phyloP scores from a whole-genome alignment of 2,888 invertebrate genomes.

The Amiota minor region DNA sequence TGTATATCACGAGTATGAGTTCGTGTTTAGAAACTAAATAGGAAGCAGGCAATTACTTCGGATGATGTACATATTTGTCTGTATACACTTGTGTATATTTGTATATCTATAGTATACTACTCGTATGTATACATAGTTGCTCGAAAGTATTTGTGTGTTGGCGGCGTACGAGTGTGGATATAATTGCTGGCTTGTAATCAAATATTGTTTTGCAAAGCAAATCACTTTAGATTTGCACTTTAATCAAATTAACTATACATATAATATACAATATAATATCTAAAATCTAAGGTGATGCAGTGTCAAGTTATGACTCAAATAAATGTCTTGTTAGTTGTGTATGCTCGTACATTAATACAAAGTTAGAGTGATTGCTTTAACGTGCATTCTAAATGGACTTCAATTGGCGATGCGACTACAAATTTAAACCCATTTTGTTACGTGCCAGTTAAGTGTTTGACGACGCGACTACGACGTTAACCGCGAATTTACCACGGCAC shows the following conservation, averaged over 20 bases:
- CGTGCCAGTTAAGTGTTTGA: neutral
- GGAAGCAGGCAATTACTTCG: slow-evolving; percentile 50
- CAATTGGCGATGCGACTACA: slow-evolving; percentile 19
- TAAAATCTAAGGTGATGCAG: slow-evolving; percentile 5
- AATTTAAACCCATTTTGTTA: slow-evolving; percentile 15
- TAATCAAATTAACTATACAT: slow-evolving; percentile 2
- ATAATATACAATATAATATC: neutral
- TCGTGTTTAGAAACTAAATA: slow-evolving; percentile 40
- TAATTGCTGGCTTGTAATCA: slow-evolving; percentile 7
- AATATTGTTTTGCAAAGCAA: slow-evolving; percentile 4
- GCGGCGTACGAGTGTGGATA: neutral
- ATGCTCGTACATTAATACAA: neutral
- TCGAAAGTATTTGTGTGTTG: neutral
- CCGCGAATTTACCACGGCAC: neutral
- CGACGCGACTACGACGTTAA: neutral
- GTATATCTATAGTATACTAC: neutral
- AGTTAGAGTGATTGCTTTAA: neutral
- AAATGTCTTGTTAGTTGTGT: neutral
- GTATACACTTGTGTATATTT: slow-evolving; percentile 1
- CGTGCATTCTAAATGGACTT: neutral
- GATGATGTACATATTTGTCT: neutral
- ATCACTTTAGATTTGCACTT: slow-evolving; percentile 7
- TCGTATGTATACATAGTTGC: neutral
- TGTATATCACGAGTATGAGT: slow-evolving; percentile 24
- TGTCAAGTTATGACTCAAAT: neutral